Evolutionary conservation across 2,888 invertebrate species (phyloP), one percentile per base, ranked within the genome.

Genomic region (Nomada ruficornis): DNA sequence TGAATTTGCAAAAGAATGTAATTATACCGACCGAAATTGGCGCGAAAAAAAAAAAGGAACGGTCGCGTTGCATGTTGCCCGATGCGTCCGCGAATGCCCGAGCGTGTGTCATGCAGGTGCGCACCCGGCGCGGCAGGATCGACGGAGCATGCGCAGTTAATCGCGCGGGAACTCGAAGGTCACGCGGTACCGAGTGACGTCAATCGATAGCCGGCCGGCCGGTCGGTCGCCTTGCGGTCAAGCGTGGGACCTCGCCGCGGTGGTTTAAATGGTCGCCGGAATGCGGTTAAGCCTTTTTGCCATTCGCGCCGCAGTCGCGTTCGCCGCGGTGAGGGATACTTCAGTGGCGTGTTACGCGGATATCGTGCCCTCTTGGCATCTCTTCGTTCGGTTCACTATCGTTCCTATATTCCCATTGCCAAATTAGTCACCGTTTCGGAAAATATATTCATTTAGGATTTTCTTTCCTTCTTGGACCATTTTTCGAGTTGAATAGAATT

Each of bases 271-370:
- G 93, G 91, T 92, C 91, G 89, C 77, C 90, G 93, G 92, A 93
- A 93, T 93, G 93, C 92, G 93, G 92, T 92, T 92, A 91, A 92
- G 91, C 92, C 92, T 92, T 93, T 93, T 93, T 91, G 90, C 91
- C 89, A 90, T 91, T 89, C 90, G 89, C 87, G 87, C 88, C 81
- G 83, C 84, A 86, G 83, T 86, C 79, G 86, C 72, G 80, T 68
- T 81, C 83, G 77, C 74, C 54, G 60, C 77, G 82, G 78, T 70
- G 77, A 79, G 85, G 77, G 76, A 79, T 81, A 83, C 50, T 73
- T 15, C 89, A 88, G 78, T 74, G 62, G 74, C 77, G 87, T 83
- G 57, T 76, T 64, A 47, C 59, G 55, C 77, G 57, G 79, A 69
- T 67, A 73, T 76, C 42, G 77, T 60, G 77, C 87, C 88, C 84